phyloP scores from a whole-genome alignment of 2,888 invertebrate species.

The Luperina nickerlii region DNA sequence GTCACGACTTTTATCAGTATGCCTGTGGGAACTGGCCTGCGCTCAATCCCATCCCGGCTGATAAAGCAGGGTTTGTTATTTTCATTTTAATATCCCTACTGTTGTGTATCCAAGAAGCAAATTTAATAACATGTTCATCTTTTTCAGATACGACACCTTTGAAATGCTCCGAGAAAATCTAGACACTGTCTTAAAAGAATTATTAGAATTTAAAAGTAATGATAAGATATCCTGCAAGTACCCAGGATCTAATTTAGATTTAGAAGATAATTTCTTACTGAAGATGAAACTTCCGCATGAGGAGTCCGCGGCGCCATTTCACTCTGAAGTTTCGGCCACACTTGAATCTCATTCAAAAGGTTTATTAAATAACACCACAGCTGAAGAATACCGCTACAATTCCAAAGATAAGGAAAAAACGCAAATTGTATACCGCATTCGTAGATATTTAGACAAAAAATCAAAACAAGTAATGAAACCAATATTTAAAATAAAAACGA shows the following conservation, averaged over 20 bases:
- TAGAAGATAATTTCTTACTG: conserved; percentile 76
- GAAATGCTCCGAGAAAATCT: conserved; percentile 96
- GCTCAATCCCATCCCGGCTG: conserved; percentile 96
- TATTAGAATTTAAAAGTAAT: conserved; percentile 90
- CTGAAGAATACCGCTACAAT: conserved; percentile 44
- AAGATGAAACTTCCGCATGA: conserved; percentile 42
- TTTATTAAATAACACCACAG: conserved; percentile 21
- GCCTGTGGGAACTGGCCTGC: conserved; percentile 97
- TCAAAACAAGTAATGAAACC: conserved; percentile 71
- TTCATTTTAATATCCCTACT: neutral
- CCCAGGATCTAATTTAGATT: conserved; percentile 82
- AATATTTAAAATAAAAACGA: conserved; percentile 69
- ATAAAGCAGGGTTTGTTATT: conserved; percentile 92
- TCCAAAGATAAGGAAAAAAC: conserved; percentile 68
- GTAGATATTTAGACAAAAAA: conserved; percentile 81
- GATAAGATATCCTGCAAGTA: conserved; percentile 77
- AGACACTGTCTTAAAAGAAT: conserved; percentile 92
- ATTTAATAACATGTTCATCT: neutral
- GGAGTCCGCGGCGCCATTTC: conserved; percentile 27
- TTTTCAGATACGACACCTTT: conserved; percentile 94
- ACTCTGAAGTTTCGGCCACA: conserved; percentile 64
- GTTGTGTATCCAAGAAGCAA: neutral
- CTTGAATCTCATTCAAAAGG: conserved; percentile 66
- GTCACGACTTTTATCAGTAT: conserved; percentile 95
- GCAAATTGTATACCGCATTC: conserved; percentile 81